These are phyloP conservation scores for Megalurothrips usitatus DNA, from an alignment of 2,888 invertebrate species.

Conservation along the genomic window DNA sequence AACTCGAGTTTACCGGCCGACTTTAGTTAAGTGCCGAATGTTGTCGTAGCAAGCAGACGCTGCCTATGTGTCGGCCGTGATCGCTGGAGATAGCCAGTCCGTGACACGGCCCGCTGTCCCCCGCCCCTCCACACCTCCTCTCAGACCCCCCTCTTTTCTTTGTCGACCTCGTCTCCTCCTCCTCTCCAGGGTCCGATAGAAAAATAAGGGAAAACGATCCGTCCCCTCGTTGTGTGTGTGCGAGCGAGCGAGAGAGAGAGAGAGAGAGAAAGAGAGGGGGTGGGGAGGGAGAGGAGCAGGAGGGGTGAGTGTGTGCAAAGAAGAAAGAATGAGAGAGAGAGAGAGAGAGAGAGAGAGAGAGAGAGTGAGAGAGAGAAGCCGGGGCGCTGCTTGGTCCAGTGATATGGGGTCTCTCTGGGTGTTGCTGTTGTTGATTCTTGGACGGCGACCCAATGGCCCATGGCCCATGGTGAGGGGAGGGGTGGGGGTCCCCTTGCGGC, in stretches of 20 bases:
- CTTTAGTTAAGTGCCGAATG: constrained; percentile 10
- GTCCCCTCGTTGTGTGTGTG: background rate
- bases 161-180: background rate
- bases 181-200: constrained; percentile 10
- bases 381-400: background rate
- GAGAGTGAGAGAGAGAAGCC: background rate
- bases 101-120: too few species aligned
- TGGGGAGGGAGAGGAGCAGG: too few species aligned
- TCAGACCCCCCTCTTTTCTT: background rate
- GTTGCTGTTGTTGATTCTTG: constrained; percentile 41
- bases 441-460: constrained; percentile 40
- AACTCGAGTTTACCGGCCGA: background rate
- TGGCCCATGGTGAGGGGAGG: constrained; percentile 33
- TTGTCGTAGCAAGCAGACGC: background rate
- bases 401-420: background rate
- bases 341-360: too few species aligned
- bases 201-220: constrained; percentile 20
- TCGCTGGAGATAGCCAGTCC: too few species aligned
- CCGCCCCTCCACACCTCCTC: background rate
- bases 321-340: too few species aligned
- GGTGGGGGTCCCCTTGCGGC: constrained; percentile 37
- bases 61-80: background rate
- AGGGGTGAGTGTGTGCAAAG: too few species aligned
- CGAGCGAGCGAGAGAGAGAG: too few species aligned
- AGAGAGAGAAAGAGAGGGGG: too few species aligned